Percentiles rank a stretch among this genome's conserved stretches.
Evolutionary conservation across 2,888 invertebrate species (phyloP).

Genomic region (Dioctria linearis): DNA sequence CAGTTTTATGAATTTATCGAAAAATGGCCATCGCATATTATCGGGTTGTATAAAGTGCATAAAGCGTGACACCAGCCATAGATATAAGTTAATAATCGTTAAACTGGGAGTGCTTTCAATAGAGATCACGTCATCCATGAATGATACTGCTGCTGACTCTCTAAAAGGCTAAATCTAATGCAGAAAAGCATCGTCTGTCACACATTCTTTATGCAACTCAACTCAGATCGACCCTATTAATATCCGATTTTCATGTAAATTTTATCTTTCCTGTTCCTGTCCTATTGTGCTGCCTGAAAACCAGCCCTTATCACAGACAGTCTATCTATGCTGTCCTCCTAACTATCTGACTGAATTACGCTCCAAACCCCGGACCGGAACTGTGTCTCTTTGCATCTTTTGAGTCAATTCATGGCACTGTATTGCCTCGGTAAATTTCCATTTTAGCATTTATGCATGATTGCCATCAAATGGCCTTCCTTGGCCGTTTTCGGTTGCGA

Average conservation of each 20-base stretch:
- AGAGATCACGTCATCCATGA: no score
- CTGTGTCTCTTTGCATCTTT: neutral
- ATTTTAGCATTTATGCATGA: constrained; percentile 42
- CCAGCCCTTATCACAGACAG: constrained; percentile 8
- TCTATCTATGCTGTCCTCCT: no score
- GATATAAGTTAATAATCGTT: constrained; percentile 27
- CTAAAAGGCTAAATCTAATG: neutral
- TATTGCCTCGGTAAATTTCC: constrained; percentile 4
- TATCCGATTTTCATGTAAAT: constrained; percentile 43
- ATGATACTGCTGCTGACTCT: no score
- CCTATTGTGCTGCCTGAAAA: constrained; percentile 4
- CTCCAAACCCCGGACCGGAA: neutral
- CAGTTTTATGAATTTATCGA: constrained; percentile 1
- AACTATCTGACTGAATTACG: no score
- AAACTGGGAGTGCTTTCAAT: no score
- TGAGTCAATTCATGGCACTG: neutral
- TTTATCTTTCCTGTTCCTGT: constrained; percentile 39
- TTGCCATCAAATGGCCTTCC: constrained; percentile 28
- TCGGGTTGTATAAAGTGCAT: constrained; percentile 17
- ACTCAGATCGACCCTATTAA: constrained; percentile 2
- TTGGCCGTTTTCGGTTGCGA: constrained; percentile 16
- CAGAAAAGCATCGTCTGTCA: neutral
- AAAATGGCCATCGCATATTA: neutral
- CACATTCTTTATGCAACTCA: no score
- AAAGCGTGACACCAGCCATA: constrained; percentile 1